A percentile compares a stretch with the other conserved stretches of the same genome.
Conservation (phyloP, 2,113 vertebrate species). For the Psephotus haematonotus region DNA sequence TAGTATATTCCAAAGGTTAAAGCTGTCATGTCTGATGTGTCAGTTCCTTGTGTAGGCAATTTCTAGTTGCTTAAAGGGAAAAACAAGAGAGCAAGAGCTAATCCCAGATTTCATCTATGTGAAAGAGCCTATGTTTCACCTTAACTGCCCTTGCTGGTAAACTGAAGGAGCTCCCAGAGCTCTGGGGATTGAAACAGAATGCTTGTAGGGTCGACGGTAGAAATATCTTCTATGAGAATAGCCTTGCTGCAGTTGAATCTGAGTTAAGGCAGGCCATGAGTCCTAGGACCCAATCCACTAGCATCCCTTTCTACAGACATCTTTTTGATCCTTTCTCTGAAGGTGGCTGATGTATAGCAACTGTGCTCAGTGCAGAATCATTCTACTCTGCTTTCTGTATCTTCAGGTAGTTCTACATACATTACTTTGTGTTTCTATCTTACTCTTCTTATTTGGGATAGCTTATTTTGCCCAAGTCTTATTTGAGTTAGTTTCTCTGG, state of each 20-base stretch:
- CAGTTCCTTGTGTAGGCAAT: background rate
- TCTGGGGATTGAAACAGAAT: background rate
- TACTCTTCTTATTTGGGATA: conserved; percentile 39
- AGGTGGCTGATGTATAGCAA: background rate
- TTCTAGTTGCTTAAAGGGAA: background rate
- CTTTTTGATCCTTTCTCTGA: background rate
- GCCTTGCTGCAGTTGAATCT: background rate
- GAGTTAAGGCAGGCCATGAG: background rate
- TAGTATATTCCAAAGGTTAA: background rate
- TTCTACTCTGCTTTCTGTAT: background rate
- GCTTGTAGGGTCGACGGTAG: background rate
- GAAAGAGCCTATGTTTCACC: background rate
- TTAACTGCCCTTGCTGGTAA: background rate
- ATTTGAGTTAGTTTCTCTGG: conserved; percentile 58
- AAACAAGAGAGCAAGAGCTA: background rate
- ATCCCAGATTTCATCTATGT: background rate
- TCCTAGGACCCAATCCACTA: background rate
- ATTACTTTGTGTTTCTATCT: background rate
- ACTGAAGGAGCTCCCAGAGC: background rate
- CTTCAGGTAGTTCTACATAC: background rate
- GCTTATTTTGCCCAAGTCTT: conserved; percentile 47
- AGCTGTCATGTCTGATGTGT: conserved; percentile 1
- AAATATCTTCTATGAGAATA: background rate
- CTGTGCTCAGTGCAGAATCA: background rate
- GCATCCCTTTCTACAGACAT: background rate